Conservation (phyloP, 2,113 vertebrate species). For the Erythrocercus mccallii region DNA sequence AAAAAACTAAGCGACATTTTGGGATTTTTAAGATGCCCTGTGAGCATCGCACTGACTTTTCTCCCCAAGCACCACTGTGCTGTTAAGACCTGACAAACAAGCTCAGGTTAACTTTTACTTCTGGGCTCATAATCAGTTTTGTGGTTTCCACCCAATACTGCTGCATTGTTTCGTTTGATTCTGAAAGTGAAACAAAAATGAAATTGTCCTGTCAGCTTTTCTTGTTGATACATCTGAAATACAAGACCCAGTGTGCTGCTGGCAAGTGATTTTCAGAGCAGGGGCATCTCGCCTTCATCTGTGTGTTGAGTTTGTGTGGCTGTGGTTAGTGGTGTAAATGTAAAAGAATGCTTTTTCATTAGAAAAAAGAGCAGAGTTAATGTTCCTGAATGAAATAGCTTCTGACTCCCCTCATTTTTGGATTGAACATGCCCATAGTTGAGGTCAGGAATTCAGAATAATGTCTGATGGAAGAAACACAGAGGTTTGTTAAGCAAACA, state of each 20-base stretch:
- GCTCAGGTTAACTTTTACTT: not conserved
- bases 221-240: not conserved
- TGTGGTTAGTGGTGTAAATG: not conserved
- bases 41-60: not conserved
- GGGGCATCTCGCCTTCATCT: not conserved
- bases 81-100: not conserved
- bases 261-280: rapidly evolving
- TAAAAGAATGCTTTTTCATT: not conserved
- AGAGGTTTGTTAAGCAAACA: not conserved
- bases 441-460: not conserved
- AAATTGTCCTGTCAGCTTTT: not conserved
- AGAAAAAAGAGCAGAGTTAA: not conserved
- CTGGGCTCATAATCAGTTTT: not conserved
- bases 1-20: not conserved
- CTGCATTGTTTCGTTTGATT: not conserved
- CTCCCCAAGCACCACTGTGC: not conserved
- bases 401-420: not conserved
- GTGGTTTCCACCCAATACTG: not conserved
- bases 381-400: not conserved
- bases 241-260: not conserved
- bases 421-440: not conserved
- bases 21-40: not conserved
- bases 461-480: not conserved
- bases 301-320: not conserved
- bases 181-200: conserved; percentile 24